phyloP scores from a whole-genome alignment of 2,888 invertebrate species.

The Drosophila incognita region DNA sequence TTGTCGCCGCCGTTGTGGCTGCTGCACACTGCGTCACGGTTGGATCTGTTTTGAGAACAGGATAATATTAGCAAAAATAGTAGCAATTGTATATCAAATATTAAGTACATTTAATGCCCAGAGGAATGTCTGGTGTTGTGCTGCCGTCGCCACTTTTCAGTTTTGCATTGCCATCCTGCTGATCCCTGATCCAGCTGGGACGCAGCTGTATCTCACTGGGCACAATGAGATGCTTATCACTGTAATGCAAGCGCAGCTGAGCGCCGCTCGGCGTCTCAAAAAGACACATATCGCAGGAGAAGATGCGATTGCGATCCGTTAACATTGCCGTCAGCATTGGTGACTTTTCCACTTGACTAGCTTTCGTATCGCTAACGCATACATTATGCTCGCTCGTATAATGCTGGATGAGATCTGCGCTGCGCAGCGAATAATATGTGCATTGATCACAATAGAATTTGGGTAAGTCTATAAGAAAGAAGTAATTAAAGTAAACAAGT shows the following conservation, averaged over 20 bases:
- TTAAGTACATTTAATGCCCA: slow-evolving; percentile 62
- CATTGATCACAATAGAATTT: slow-evolving; percentile 82
- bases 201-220: slow-evolving; percentile 74
- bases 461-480: slow-evolving; percentile 70
- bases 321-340: background rate
- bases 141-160: background rate
- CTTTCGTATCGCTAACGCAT: slow-evolving; percentile 25
- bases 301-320: slow-evolving; percentile 35
- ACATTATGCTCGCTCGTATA: slow-evolving; percentile 70
- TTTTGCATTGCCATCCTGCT: background rate
- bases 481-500: background rate
- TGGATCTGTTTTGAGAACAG: slow-evolving; percentile 46
- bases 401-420: slow-evolving; percentile 76
- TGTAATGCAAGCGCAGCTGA: slow-evolving; percentile 71
- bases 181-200: slow-evolving; percentile 55
- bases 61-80: background rate
- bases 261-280: slow-evolving; percentile 65
- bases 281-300: slow-evolving; percentile 77
- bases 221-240: slow-evolving; percentile 63
- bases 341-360: slow-evolving; percentile 6
- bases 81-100: slow-evolving; percentile 1
- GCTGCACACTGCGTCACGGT: background rate
- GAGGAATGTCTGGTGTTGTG: slow-evolving; percentile 35
- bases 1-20: background rate
- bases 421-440: slow-evolving; percentile 74